Percentiles rank a stretch among this genome's conserved stretches.
Conservation (phyloP, 2,113 vertebrate species). For the Pteruthius melanotis region DNA sequence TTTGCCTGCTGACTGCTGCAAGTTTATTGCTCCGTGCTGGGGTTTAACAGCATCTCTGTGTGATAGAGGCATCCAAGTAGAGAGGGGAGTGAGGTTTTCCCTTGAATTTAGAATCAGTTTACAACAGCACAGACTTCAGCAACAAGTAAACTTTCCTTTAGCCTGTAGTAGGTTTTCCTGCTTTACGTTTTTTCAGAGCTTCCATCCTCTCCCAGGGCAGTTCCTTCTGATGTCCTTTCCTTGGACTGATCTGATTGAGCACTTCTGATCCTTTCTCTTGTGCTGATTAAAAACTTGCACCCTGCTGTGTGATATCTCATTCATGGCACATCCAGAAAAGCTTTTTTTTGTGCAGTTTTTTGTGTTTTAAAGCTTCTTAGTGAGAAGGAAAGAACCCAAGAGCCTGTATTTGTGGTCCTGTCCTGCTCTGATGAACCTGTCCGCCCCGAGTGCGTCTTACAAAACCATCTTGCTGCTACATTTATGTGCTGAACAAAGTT, state of each 20-base stretch:
- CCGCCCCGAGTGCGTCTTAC: background rate
- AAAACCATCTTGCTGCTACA: background rate
- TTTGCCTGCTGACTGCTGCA: background rate
- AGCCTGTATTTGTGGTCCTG: background rate
- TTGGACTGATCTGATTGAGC: background rate
- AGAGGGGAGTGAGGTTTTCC: background rate
- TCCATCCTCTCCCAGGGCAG: background rate
- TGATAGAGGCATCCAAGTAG: background rate
- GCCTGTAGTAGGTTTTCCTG: background rate
- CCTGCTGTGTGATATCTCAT: background rate
- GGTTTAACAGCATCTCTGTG: background rate
- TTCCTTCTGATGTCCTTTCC: background rate
- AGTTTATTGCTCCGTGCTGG: background rate
- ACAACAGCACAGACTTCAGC: background rate
- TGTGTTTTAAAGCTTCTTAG: background rate
- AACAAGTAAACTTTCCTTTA: background rate
- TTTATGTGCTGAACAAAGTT: background rate
- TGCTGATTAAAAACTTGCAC: background rate
- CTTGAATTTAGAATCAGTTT: background rate
- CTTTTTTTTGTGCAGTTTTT: background rate
- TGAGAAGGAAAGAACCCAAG: background rate
- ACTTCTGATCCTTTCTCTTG: background rate
- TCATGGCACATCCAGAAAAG: background rate
- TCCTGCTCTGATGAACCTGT: background rate
- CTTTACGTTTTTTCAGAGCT: background rate